These are phyloP conservation scores for Drosophila maculinotata DNA, from an alignment of 2,888 invertebrate genomes.

Conservation along the genomic window DNA sequence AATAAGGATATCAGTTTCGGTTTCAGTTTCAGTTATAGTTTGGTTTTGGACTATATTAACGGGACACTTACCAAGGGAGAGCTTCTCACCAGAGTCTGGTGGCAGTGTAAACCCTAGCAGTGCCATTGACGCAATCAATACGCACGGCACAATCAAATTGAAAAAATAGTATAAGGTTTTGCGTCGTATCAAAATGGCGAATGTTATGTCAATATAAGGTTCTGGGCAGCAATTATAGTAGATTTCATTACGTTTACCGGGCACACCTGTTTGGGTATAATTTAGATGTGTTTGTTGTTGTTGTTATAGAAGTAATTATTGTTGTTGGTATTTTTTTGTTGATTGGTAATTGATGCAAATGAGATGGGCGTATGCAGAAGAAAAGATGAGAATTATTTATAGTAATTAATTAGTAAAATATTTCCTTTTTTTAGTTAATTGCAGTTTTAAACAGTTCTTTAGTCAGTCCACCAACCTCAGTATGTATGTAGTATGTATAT, in stretches of 20 bases:
- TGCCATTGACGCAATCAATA: conserved; percentile 99
- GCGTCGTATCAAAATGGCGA: conserved; percentile 97
- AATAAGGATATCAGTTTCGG: conserved; percentile 22
- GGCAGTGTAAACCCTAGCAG: conserved; percentile 99
- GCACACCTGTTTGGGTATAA: conserved; percentile 89
- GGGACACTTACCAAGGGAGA: conserved; percentile 96
- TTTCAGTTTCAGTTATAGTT: conserved; percentile 4
- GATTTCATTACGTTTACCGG: conserved; percentile 96
- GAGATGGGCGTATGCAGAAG: conserved; percentile 51
- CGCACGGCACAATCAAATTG: conserved; percentile 99
- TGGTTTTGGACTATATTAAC: neutral
- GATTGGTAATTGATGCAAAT: conserved; percentile 41
- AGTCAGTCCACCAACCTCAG: conserved; percentile 10
- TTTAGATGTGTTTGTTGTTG: conserved; percentile 18
- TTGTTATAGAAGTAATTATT: conserved; percentile 7
- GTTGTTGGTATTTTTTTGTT: conserved; percentile 19
- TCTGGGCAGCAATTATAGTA: conserved; percentile 99
- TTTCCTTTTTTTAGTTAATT: conserved; percentile 6
- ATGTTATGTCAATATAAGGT: conserved; percentile 98
- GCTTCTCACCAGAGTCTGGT: conserved; percentile 99
- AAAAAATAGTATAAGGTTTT: conserved; percentile 99
- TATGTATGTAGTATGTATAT: conserved; percentile 1
- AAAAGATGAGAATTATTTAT: conserved; percentile 55
- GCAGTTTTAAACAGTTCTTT: conserved; percentile 22
- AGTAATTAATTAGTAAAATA: conserved; percentile 43